Evolutionary conservation across 2,797 vertebrate genomes (phyloP), one percentile per base, ranked within the genome.

Genomic region (Pangasius sanitwongsei): DNA sequence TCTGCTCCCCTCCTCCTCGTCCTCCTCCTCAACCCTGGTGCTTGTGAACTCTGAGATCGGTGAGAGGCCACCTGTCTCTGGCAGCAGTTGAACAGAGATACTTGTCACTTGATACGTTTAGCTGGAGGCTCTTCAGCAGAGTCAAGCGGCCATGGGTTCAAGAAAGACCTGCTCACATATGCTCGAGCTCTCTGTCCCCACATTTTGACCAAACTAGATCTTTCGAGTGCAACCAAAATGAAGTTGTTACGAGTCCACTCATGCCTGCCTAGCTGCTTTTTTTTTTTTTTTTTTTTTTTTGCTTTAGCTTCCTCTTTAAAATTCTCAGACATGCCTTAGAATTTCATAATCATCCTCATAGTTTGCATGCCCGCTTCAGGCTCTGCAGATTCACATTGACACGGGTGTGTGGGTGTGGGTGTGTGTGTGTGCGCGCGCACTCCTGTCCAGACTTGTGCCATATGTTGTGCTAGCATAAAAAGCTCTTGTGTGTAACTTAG

Each of bases 61-160:
- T 94, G 92, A 92, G 87, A 87, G 91, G 91, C 93, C 91, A 92
- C 89, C 90, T 91, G 90, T 82, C 86, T 85, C n/a, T 87, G 87
- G 84, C 90, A 85, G 69, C 59, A 69, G 84, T 91, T 78, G 89
- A 87, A 91, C 53, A 77, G 55, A 83, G 78, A 81, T 61, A 69
- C 72, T 41, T 80, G 91, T 87, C 91, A 92, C 88, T 69, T 50
- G 63, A 92, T 69, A 85, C 89, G 70, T 85, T 44, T 78, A 75
- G 85, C 85, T 74, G 50, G 69, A 75, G 89, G 77, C 67, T 75
- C 78, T 70, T 88, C 57, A 23, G 72, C 2, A 65, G 61, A 48
- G 61, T 86, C 86, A 74, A 50, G 7, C 48, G 77, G 37, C 67
- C 81, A 0, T 41, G 34, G 67, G 59, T 50, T 85, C 63, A 55